Conservation (phyloP, 2,888 invertebrate species). For the Stenotaenia linearis region DNA sequence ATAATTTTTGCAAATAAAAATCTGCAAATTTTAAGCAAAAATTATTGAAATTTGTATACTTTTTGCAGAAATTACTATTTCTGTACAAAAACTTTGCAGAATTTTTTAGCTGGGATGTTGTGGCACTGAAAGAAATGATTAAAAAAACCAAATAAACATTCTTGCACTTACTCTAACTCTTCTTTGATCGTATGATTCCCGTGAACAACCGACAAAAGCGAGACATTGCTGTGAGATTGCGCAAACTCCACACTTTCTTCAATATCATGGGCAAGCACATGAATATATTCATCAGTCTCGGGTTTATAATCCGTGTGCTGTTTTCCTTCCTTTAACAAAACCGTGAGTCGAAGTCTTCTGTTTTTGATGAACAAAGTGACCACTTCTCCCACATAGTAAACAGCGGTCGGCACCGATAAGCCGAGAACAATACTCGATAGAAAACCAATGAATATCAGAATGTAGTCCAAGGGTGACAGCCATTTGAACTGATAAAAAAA, state of each 20-base stretch:
- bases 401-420: neutral
- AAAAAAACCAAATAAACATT: too few relatives aligned
- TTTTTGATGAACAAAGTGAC: constrained; percentile 18
- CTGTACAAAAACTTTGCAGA: too few relatives aligned
- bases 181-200: neutral
- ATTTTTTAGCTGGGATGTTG: too few relatives aligned
- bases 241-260: neutral
- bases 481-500: neutral
- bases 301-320: neutral
- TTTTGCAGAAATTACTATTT: too few relatives aligned
- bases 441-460: neutral
- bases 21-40: too few relatives aligned
- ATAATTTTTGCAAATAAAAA: too few relatives aligned
- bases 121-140: too few relatives aligned
- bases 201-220: neutral
- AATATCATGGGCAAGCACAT: neutral
- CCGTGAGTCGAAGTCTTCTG: neutral
- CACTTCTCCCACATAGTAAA: neutral
- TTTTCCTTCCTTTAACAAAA: neutral
- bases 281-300: neutral
- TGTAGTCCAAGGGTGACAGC: neutral
- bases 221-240: neutral
- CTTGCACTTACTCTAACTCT: neutral
- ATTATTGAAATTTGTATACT: too few relatives aligned
- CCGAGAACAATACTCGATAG: neutral